Base-by-base conservation (phyloP, 2,113 vertebrate genomes). In the Amphiprion ocellaris region DNA sequence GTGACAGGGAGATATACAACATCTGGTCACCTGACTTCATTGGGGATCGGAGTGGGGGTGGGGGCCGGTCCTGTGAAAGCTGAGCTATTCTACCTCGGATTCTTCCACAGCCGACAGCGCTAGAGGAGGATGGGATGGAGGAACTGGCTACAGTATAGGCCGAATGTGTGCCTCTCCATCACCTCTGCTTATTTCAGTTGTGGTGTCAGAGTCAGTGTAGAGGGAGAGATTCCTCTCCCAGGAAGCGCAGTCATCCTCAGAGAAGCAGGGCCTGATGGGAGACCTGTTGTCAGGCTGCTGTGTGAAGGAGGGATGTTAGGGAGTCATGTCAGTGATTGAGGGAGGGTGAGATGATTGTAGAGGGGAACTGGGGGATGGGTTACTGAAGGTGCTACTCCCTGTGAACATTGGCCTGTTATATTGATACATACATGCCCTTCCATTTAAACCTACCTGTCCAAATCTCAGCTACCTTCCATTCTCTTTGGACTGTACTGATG, bases 21-120 rank as follows among this genome's bases (percentile, higher is more conserved):
- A 91, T 92, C 91, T 93, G 89, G 91, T 94, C 93, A 93, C 92
- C 93, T 93, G 92, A 93, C 91, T 91, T 90, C 84, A 82, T 71
- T 87, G 85, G 91, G 87, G 91, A 87, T 89, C 61, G 47, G 83
- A 84, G 76, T 88, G 91, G 88, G 90, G 91, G 89, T 64, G 84
- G 91, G 90, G 87, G 76, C 78, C 30, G 68, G 82, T 86, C 76
- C 83, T 88, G 74, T 85, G 84, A 87, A 84, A 83, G 80, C 88
- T 67, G 74, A 90, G 88, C 89, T 76, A 76, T 77, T 86, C 84
- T 69, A 63, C 77, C 70, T 83, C 69, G 17, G 84, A 88, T 89
- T 88, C 85, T 84, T 84, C 82, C 69, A 82, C 78, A 69, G 77
- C 82, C 62, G 2, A 77, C 59, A 10, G 10, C 54, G 50, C 21